Evolutionary conservation across 2,113 vertebrate species (phyloP), one percentile per base, ranked within the genome.

Genomic region (Tor tambroides): DNA sequence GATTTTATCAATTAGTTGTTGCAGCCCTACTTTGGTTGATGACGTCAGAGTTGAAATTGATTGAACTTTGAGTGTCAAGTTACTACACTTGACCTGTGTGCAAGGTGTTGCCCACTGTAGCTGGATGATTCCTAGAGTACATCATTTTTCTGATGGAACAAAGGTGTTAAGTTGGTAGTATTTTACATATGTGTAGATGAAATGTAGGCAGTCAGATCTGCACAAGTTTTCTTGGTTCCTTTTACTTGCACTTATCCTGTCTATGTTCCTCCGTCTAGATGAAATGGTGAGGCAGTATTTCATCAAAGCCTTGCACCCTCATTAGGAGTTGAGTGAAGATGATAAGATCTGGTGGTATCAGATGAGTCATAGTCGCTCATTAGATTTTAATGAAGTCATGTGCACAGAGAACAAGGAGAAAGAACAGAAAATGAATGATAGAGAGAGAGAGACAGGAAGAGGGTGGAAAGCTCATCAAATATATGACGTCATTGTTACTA

Each of bases 281-380:
- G 65, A 74, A 56, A 84, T 38, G 49, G 15, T 9, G 28, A 78
- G 19, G 32, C 35, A 69, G 43, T 77, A 54, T 76, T 69, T 67
- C 17, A 87, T 84, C 80, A 26, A n/a, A 87, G 86, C 67, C 88
- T 88, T 91, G 76, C 77, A 89, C 78, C 67, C 81, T 89, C 91
- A 92, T 92, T 91, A 89, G 65, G 88, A 77, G 85, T 63, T 84
- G 88, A 90, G 86, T 89, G 69, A 89, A 88, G 78, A 84, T 91
- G 79, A 92, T 91, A 87, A 88, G 89, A 83, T 91, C 84, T 86
- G 78, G 65, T 86, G 83, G 88, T 88, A 85, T 90, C 89, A 87
- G 91, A 91, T 91, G 87, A 92, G 92, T 91, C 89, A 94, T 80
- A 32, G 67, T 75, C 56, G 71, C 90, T 85, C 89, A 49, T 93